A percentile compares a stretch with the other conserved stretches of the same genome.
phyloP scores from a whole-genome alignment of 1,140 invertebrate species.

The Hylaeus volcanicus region DNA sequence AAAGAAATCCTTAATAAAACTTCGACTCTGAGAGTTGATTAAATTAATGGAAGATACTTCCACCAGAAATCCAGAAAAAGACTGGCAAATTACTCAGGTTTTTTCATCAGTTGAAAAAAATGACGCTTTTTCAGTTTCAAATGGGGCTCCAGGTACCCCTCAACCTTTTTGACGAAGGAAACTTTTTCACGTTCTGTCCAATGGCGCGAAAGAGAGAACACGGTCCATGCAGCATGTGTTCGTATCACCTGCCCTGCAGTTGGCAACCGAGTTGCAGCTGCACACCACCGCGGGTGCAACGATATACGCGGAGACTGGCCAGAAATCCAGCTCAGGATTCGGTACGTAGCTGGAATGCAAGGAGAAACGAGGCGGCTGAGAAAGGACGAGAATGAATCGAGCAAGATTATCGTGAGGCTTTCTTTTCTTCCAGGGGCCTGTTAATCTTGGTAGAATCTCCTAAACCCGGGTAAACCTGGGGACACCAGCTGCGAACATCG shows the following conservation, averaged over 20 bases:
- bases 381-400: constrained; percentile 18
- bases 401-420: constrained; percentile 28
- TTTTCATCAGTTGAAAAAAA: neutral
- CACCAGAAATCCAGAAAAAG: too few relatives aligned
- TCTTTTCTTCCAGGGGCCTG: neutral
- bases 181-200: neutral
- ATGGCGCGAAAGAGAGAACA: constrained; percentile 24
- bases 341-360: constrained; percentile 33
- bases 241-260: constrained; percentile 56
- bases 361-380: constrained; percentile 3
- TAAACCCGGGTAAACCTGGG: neutral
- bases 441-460: constrained; percentile 5
- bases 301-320: constrained; percentile 31
- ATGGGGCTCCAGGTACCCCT: neutral
- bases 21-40: too few relatives aligned
- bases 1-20: too few relatives aligned
- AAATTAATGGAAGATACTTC: too few relatives aligned
- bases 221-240: constrained; percentile 60
- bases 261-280: constrained; percentile 55
- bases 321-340: constrained; percentile 50
- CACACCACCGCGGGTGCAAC: constrained; percentile 36
- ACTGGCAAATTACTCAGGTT: too few relatives aligned
- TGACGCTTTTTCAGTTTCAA: neutral
- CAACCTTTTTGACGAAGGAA: neutral
- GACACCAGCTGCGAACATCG: neutral